Evolutionary conservation across 2,113 vertebrate species (phyloP).

Genomic region (Xiphophorus hellerii): DNA sequence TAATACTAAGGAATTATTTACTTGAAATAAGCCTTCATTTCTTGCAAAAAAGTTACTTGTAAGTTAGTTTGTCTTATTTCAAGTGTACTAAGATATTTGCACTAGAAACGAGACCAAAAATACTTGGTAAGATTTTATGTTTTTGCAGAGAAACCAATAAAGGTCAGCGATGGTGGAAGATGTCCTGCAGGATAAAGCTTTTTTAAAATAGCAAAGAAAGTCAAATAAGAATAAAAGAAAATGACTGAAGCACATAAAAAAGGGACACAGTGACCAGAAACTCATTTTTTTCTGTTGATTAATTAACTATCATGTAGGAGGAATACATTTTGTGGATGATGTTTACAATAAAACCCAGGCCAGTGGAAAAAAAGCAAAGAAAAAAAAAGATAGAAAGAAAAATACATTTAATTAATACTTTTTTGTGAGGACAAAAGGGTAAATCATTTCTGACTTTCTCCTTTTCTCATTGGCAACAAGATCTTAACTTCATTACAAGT

Average conservation of each 20-base stretch:
- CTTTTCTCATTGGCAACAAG: neutral
- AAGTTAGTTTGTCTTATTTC: too few species aligned
- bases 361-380: neutral
- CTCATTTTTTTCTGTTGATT: neutral
- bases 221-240: neutral
- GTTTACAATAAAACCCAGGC: neutral
- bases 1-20: too few species aligned
- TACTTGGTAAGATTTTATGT: too few species aligned
- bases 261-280: neutral
- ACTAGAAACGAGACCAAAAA: too few species aligned
- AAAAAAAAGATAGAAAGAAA: neutral
- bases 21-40: too few species aligned
- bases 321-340: neutral
- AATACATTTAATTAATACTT: neutral
- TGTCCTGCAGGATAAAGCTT: too few species aligned
- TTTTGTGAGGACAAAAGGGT: neutral
- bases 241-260: neutral
- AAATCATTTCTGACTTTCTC: too few species aligned
- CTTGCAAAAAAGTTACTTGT: too few species aligned
- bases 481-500: slow-evolving; percentile 20
- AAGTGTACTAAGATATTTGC: too few species aligned
- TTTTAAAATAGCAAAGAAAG: neutral
- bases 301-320: too few species aligned
- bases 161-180: too few species aligned
- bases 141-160: too few species aligned